These are phyloP conservation scores for Eubasilissa splendida DNA, from an alignment of 2,888 invertebrate species.

Conservation along the genomic window DNA sequence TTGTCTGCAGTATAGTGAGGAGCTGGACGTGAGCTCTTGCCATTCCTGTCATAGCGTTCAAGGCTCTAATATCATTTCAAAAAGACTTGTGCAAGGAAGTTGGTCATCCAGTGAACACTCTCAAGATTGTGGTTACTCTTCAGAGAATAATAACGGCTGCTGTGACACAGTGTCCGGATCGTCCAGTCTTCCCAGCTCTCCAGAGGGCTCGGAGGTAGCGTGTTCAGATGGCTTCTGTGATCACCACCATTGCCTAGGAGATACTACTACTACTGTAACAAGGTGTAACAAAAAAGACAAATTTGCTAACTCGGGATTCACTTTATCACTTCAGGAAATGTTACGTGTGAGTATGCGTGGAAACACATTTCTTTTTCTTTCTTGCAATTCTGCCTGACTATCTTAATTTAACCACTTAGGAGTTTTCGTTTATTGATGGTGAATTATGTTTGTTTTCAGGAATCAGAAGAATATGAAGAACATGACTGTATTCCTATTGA, in stretches of 20 bases:
- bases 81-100: constrained; percentile 69
- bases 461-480: constrained; percentile 77
- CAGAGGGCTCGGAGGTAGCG: constrained; percentile 92
- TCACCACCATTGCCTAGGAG: constrained; percentile 73
- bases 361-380: constrained; percentile 50
- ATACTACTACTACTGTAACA: constrained; percentile 32
- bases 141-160: constrained; percentile 84
- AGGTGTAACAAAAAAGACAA: constrained; percentile 60
- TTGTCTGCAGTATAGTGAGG: constrained; percentile 65
- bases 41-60: constrained; percentile 72
- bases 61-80: constrained; percentile 63
- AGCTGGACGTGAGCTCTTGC: constrained; percentile 64
- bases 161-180: constrained; percentile 79
- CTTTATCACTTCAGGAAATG: constrained; percentile 83
- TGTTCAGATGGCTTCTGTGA: constrained; percentile 92
- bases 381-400: neutral
- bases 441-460: constrained; percentile 69
- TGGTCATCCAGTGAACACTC: constrained; percentile 80
- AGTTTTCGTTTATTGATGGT: neutral
- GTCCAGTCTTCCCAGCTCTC: constrained; percentile 87
- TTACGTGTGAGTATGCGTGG: constrained; percentile 76
- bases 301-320: constrained; percentile 70
- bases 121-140: constrained; percentile 91
- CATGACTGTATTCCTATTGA: constrained; percentile 91
- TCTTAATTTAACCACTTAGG: neutral